These are phyloP conservation scores for Aphodius sticticus DNA, from an alignment of 2,888 invertebrate genomes.

Conservation along the genomic window DNA sequence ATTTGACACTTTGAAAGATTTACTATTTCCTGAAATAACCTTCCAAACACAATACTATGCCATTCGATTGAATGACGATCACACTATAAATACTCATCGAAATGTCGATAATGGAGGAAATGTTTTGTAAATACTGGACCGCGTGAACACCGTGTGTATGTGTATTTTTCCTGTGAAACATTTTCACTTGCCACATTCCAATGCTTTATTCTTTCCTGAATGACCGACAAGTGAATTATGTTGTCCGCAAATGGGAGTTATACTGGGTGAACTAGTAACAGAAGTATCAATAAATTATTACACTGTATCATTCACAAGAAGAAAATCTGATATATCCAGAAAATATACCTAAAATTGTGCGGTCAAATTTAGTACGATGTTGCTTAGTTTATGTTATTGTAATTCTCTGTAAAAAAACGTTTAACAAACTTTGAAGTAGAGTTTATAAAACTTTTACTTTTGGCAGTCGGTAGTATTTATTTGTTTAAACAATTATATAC, in stretches of 20 bases:
- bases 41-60: background rate
- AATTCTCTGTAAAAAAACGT: too few relatives aligned
- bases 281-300: too few relatives aligned
- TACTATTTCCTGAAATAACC: background rate
- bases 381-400: too few relatives aligned
- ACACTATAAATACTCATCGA: background rate
- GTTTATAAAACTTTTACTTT: too few relatives aligned
- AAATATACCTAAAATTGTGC: too few relatives aligned
- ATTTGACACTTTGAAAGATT: background rate
- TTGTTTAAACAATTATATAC: too few relatives aligned
- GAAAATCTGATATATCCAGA: too few relatives aligned
- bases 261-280: background rate
- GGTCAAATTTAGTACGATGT: too few relatives aligned
- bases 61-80: background rate
- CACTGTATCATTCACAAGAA: too few relatives aligned
- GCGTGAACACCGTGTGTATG: background rate
- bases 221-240: background rate
- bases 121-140: background rate
- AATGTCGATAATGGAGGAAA: background rate
- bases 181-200: background rate
- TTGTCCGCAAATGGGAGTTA: background rate
- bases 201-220: background rate
- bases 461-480: too few relatives aligned
- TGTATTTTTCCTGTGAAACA: background rate
- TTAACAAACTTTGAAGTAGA: too few relatives aligned